A percentile compares a stretch with the other conserved stretches of the same genome.
These are phyloP conservation scores for Chloropsis cyanopogon DNA, from an alignment of 2,113 vertebrate species.

Conservation along the genomic window DNA sequence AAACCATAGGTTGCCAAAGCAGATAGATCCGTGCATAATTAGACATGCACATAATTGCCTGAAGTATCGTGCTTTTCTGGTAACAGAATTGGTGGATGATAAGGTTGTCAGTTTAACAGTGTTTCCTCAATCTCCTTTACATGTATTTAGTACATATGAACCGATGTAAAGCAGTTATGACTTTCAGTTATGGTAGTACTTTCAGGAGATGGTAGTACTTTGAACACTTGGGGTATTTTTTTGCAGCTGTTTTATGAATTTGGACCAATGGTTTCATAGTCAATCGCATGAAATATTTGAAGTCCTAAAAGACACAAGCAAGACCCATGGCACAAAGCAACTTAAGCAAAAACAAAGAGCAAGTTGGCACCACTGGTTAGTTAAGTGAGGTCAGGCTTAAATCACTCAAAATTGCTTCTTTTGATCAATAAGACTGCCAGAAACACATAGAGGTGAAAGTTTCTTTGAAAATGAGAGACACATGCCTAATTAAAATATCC, in stretches of 20 bases:
- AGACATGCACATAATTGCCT: not conserved
- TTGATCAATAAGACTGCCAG: not conserved
- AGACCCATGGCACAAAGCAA: not conserved
- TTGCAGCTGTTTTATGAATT: not conserved
- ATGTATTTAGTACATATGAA: not conserved
- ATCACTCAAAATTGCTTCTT: not conserved
- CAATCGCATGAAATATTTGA: not conserved
- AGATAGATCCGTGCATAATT: not conserved
- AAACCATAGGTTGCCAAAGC: not conserved
- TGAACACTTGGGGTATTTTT: not conserved
- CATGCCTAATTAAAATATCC: not conserved
- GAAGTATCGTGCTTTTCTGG: not conserved
- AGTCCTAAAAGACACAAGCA: not conserved
- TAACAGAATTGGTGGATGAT: not conserved
- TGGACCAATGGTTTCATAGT: not conserved
- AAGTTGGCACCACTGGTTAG: accelerated
- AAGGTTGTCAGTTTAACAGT: not conserved
- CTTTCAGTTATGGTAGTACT: not conserved
- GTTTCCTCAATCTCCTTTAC: not conserved
- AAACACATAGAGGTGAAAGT: not conserved
- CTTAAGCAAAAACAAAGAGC: not conserved
- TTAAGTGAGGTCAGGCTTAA: not conserved
- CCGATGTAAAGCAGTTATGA: not conserved
- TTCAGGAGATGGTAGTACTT: not conserved
- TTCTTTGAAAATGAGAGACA: not conserved